Percentiles rank a stretch among this genome's conserved stretches.
Conservation (phyloP, 2,797 vertebrate genomes). For the Gymnopithys bicolor region DNA sequence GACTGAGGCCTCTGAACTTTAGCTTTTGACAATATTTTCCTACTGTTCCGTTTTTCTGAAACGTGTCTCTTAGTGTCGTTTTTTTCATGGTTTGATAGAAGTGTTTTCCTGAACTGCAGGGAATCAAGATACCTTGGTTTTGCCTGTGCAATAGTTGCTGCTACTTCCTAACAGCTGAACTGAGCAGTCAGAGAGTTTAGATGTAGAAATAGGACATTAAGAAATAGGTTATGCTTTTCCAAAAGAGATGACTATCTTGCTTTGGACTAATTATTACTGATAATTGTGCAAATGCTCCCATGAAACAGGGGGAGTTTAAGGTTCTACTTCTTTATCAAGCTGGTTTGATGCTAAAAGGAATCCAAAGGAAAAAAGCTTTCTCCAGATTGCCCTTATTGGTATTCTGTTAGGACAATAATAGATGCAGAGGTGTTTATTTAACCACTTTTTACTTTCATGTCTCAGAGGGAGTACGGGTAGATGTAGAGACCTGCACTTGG, state of each 20-base stretch:
- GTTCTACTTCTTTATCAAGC: background rate
- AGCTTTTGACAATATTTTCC: background rate
- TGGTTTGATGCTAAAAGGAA: background rate
- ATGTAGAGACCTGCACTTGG: background rate
- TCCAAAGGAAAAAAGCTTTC: background rate
- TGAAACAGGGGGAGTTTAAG: background rate
- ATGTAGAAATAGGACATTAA: background rate
- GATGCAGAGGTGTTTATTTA: constrained; percentile 13
- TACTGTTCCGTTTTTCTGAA: background rate
- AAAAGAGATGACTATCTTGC: background rate
- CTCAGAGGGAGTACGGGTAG: background rate
- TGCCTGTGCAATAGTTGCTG: background rate
- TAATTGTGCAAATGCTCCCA: background rate
- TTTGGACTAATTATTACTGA: background rate
- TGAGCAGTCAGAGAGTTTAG: background rate
- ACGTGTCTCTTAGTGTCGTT: accelerated
- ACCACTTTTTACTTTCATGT: background rate
- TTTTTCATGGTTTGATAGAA: background rate
- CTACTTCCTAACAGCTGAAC: background rate
- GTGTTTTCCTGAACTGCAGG: background rate
- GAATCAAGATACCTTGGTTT: background rate
- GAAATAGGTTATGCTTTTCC: background rate
- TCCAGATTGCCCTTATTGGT: constrained; percentile 13
- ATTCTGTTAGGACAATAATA: constrained; percentile 39
- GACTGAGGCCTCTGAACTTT: background rate